Base-by-base conservation (phyloP, 92 coral and sea anemone genomes). In the Paragorgia papillata region DNA sequence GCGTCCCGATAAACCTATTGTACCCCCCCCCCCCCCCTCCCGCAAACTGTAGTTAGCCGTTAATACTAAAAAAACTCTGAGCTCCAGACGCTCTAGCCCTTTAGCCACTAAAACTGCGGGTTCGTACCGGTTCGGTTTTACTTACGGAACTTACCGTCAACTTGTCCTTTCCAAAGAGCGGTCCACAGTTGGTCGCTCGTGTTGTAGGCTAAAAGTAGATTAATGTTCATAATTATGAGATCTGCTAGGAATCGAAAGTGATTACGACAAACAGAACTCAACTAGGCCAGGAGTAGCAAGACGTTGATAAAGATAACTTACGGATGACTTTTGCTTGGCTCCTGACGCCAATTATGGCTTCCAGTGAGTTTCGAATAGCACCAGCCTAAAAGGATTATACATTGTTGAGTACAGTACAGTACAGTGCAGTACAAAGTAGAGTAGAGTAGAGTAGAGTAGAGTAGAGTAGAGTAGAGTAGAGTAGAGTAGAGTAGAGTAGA, bases 341-440 rank as follows among this genome's bases (percentile, higher is more conserved):
- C 50, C 82, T 76, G 55, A 92, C 87, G 13, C 89, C 97, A n/a
- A 69, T 69, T 41, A 81, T 62, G 22, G 86, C 73, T 85, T 92
- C 97, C 33, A 92, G 85, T 17, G 97, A 89, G 25, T 75, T 76
- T 34, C 83, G 84, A 7, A 92, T 84, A 44, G 90, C 94, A 20
- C 95, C 97, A 40, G 89, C 90, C 97, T 92, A 63, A 53, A 66
- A 77, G 22, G 28, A 44, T 9, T 26, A 31, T 29, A 53, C 2
- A 32, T 26, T 17, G 1, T 14, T 8, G 30, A 34, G 39, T 37
- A 15, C n/a, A 46, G 53, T 15, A n/a, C 46, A 21, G 37, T 46
- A 63, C 46, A 63, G 3, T 30, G 70, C 39, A 63, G 25, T 10
- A 21, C 39, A 32, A 15, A 26, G 37, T 25, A 3, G 30, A 15